Conservation (phyloP, 2,888 invertebrate genomes). For the Acrocyrtus sp. region DNA sequence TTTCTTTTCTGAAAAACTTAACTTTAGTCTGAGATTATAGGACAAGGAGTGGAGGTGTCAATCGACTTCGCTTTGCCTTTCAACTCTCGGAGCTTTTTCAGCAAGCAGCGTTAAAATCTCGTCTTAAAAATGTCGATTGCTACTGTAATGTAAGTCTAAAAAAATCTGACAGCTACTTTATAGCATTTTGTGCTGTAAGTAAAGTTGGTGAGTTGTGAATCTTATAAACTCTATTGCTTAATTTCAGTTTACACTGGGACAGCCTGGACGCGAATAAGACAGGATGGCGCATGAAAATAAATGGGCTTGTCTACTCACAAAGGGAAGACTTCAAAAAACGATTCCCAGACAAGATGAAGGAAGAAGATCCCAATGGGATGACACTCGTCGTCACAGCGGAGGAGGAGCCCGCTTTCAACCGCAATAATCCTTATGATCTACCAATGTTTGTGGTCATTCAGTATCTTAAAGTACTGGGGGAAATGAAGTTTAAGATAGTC, state of each 20-base stretch:
- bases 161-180: too few species aligned
- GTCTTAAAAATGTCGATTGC: conserved; percentile 43
- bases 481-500: conserved; percentile 51
- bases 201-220: not conserved
- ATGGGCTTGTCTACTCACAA: conserved; percentile 57
- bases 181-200: not conserved
- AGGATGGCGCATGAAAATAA: conserved; percentile 55
- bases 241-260: conserved; percentile 42
- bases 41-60: not conserved
- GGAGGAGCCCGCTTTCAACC: conserved; percentile 48
- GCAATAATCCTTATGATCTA: conserved; percentile 41
- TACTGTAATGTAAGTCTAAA: conserved; percentile 33
- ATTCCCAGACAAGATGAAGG: conserved; percentile 44
- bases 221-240: not conserved
- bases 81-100: not conserved
- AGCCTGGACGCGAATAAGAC: conserved; percentile 14
- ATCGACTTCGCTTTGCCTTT: not conserved
- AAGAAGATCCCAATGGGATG: conserved; percentile 42
- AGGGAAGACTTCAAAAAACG: conserved; percentile 46
- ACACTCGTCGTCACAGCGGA: conserved; percentile 38
- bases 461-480: conserved; percentile 45
- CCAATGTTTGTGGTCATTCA: conserved; percentile 52
- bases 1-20: not conserved
- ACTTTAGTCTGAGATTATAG: not conserved
- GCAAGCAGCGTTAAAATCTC: not conserved